Conservation (phyloP, 2,888 invertebrate species). For the Diarsia rubi region DNA sequence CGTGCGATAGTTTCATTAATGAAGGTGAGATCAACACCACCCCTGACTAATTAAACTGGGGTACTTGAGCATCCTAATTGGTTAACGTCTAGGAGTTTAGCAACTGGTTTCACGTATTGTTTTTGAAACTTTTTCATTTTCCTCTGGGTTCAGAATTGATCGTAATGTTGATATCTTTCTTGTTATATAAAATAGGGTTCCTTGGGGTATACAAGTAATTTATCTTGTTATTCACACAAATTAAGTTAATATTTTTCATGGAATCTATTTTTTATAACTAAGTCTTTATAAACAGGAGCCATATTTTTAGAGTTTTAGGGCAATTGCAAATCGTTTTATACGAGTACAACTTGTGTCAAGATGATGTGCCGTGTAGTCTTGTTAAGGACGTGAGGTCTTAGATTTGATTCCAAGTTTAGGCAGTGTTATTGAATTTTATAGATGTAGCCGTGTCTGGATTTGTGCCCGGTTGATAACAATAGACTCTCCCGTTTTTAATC, state of each 20-base stretch:
- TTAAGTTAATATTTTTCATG: not conserved
- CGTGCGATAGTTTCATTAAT: slow-evolving; percentile 17
- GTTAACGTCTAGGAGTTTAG: slow-evolving; percentile 21
- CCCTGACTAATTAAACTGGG: slow-evolving; percentile 49
- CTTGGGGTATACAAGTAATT: not conserved
- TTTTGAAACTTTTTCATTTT: slow-evolving; percentile 36
- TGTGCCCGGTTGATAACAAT: not conserved
- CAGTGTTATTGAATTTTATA: not conserved
- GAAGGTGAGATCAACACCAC: slow-evolving; percentile 33
- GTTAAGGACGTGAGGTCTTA: too few relatives aligned
- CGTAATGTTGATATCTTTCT: not conserved
- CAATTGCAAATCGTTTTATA: too few relatives aligned
- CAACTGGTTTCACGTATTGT: slow-evolving; percentile 26
- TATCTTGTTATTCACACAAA: slow-evolving; percentile 3
- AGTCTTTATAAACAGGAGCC: not conserved
- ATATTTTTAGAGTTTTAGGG: too few relatives aligned
- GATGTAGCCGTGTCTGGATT: not conserved
- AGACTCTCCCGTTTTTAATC: not conserved
- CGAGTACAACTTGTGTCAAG: too few relatives aligned
- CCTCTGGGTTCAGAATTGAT: not conserved
- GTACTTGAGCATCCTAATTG: slow-evolving; percentile 39
- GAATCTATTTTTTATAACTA: not conserved
- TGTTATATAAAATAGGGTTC: not conserved
- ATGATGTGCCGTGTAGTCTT: too few relatives aligned
- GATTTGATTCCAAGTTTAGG: not conserved